phyloP scores from a whole-genome alignment of 2,797 vertebrate genomes.

The Ibycter americanus region DNA sequence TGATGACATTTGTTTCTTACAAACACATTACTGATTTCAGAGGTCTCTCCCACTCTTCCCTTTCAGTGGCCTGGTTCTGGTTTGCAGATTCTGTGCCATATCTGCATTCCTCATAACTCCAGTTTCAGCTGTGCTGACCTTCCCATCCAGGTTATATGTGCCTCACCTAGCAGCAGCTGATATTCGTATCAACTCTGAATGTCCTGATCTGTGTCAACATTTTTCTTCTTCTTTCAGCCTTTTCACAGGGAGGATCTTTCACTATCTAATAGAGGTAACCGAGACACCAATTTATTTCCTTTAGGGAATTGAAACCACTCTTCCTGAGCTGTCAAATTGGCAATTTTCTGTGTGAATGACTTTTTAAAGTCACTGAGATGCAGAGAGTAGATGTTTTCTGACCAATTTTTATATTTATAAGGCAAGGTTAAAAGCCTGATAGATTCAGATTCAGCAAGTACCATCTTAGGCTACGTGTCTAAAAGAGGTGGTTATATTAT shows the following conservation, averaged over 20 bases:
- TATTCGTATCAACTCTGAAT: not conserved
- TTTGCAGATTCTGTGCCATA: not conserved
- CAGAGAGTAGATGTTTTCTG: not conserved
- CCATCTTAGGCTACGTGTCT: not conserved
- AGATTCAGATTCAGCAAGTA: not conserved
- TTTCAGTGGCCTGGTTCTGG: not conserved
- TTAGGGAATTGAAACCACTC: not conserved
- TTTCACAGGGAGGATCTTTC: not conserved
- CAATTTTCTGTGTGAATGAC: conserved; percentile 32
- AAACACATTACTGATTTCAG: not conserved
- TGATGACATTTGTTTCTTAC: not conserved
- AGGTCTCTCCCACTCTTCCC: not conserved
- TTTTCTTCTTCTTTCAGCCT: not conserved
- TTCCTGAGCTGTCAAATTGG: conserved; percentile 18
- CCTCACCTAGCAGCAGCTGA: not conserved
- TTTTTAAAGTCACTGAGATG: conserved; percentile 20
- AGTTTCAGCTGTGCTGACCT: not conserved
- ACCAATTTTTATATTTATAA: conserved; percentile 27
- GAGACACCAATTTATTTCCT: conserved; percentile 19
- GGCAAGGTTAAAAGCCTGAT: not conserved
- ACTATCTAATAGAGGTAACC: not conserved
- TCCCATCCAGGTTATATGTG: not conserved
- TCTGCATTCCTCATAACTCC: not conserved
- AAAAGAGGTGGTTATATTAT: not conserved
- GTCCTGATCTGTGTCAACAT: not conserved